Conservation (phyloP, 1,140 invertebrate genomes). For the Frieseomelitta varia region DNA sequence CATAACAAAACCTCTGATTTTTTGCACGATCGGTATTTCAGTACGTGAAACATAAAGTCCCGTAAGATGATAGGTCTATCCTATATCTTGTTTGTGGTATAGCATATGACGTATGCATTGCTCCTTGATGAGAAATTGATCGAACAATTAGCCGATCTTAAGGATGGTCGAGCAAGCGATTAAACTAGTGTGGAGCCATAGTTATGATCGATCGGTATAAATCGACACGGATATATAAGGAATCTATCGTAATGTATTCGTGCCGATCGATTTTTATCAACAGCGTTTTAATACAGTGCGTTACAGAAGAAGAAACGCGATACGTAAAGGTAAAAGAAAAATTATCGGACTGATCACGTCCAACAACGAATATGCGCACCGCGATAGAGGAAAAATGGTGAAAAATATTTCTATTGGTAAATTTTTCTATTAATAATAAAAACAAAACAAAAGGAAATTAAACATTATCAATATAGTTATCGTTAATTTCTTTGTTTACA, state of each 20-base stretch:
- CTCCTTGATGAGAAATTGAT: conserved; percentile 24
- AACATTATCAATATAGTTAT: neutral
- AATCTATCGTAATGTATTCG: conserved; percentile 14
- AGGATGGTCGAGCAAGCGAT: neutral
- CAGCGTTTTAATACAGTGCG: conserved; percentile 12
- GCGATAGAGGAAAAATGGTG: neutral
- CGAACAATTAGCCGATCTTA: conserved; percentile 24
- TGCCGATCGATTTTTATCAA: conserved; percentile 31
- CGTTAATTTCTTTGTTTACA: neutral
- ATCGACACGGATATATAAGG: conserved; percentile 4
- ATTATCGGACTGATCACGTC: neutral
- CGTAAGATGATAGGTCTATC: neutral
- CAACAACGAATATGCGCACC: neutral
- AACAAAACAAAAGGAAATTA: no score
- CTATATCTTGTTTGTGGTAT: neutral
- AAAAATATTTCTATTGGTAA: neutral
- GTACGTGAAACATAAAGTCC: neutral
- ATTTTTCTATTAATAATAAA: neutral
- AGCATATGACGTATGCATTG: conserved; percentile 26
- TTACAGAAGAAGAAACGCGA: conserved; percentile 15
- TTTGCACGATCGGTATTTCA: neutral
- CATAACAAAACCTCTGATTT: neutral
- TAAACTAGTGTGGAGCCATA: neutral
- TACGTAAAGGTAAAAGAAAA: conserved; percentile 34
- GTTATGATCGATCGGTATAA: conserved; percentile 39